Conservation (phyloP, 1,140 invertebrate genomes). For the Ectropis grisescens region DNA sequence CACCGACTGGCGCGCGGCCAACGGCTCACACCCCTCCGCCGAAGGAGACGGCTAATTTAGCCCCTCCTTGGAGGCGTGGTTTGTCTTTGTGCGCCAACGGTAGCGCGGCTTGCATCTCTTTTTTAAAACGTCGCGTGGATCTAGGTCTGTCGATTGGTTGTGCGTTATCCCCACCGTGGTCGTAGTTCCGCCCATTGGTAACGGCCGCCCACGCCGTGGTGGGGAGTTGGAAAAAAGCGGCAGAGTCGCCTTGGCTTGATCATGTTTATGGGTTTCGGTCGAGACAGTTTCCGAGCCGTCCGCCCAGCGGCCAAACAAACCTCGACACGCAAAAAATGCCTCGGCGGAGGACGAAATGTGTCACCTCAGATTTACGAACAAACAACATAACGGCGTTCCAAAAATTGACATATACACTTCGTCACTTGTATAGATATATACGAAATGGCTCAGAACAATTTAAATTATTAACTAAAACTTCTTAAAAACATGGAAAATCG, state of each 20-base stretch:
- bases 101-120: slow-evolving; percentile 34
- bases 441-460: too few relatives aligned
- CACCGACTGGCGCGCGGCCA: slow-evolving; percentile 53
- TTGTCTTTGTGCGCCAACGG: slow-evolving; percentile 21
- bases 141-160: slow-evolving; percentile 22
- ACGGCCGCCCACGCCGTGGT: slow-evolving; percentile 26
- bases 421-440: slow-evolving; percentile 22
- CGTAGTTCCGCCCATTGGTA: slow-evolving; percentile 18
- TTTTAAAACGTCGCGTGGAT: slow-evolving; percentile 23
- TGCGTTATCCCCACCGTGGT: slow-evolving; percentile 29
- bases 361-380: slow-evolving; percentile 59
- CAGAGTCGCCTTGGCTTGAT: slow-evolving; percentile 42
- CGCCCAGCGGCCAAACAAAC: slow-evolving; percentile 55
- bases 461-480: too few relatives aligned
- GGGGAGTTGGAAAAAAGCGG: slow-evolving; percentile 48
- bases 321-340: slow-evolving; percentile 62
- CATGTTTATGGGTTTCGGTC: slow-evolving; percentile 65
- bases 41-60: slow-evolving; percentile 41
- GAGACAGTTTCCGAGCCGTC: slow-evolving; percentile 46
- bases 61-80: slow-evolving; percentile 36
- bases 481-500: too few relatives aligned
- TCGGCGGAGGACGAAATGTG: slow-evolving; percentile 57
- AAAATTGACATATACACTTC: slow-evolving; percentile 25
- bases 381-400: slow-evolving; percentile 18
- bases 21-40: slow-evolving; percentile 44